Percentiles rank a stretch among this genome's conserved stretches.
Conservation (phyloP, 2,888 invertebrate genomes). For the Pandemis corylana region DNA sequence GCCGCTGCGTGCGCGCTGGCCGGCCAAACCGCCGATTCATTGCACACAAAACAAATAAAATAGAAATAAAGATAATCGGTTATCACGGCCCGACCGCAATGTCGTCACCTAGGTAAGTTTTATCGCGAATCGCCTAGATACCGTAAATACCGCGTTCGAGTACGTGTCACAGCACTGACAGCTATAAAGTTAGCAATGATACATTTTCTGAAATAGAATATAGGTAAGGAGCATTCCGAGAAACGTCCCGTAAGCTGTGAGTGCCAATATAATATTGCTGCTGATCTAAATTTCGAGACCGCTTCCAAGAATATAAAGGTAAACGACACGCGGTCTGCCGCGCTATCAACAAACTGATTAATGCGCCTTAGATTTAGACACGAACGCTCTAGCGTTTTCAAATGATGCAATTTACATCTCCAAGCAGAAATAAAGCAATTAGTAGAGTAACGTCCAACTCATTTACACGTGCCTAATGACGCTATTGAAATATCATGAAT, state of each 20-base stretch:
- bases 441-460: neutral
- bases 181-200: constrained; percentile 19
- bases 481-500: constrained; percentile 23
- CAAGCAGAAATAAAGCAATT: constrained; percentile 32
- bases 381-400: constrained; percentile 14
- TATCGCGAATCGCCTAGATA: constrained; percentile 9
- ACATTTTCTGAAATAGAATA: constrained; percentile 36
- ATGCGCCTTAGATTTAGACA: constrained; percentile 3
- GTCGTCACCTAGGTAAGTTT: constrained; percentile 15
- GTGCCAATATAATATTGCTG: constrained; percentile 59
- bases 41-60: constrained; percentile 16
- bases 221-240: constrained; percentile 39
- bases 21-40: neutral
- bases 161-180: neutral
- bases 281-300: constrained; percentile 36
- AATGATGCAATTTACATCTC: constrained; percentile 26
- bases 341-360: constrained; percentile 28
- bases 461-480: constrained; percentile 11
- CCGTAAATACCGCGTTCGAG: neutral
- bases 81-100: constrained; percentile 18
- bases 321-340: constrained; percentile 55
- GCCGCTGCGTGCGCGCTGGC: neutral
- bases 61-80: constrained; percentile 11
- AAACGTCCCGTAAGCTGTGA: constrained; percentile 27
- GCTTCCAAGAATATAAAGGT: constrained; percentile 61